Evolutionary conservation across 2,113 vertebrate genomes (phyloP), one percentile per base, ranked within the genome.

Genomic region (Actenoides hombroni): DNA sequence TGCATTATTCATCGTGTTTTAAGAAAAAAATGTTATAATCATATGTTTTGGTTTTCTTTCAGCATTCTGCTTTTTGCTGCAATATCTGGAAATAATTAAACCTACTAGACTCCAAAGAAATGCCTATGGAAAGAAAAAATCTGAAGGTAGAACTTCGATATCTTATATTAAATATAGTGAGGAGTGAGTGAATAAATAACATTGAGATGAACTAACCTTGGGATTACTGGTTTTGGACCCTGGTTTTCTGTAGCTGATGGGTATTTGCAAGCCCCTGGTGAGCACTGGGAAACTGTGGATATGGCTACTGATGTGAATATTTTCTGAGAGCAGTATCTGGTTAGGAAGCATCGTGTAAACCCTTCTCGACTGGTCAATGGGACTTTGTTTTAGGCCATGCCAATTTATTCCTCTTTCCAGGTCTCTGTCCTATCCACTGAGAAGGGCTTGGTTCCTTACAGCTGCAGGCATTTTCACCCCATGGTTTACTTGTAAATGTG

Each of bases 71-170:
- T 88, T 88, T 83, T 93, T 89, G n/a, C 76, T 92, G 46, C 28
- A 75, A 80, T 25, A 24, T 65, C 89, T 95, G 95, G 84, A 95
- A 94, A 87, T 76, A 69, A 95, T 95, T 87, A 91, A 95, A 92
- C 28, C 15, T 85, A 23, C 37, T 64, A 53, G 89, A 79, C 53
- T 82, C 24, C 31, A 35, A 57, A 75, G 24, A 90, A 92, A 73
- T 83, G 57, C 23, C 49, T 44, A 73, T 51, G 20, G 51, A 64
- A 82, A 79, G 28, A 56, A 83, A 81, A 83, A 83, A 46, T 46
- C 31, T 84, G 26, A 31, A 94, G 70, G n/a, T 80, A 65, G 59
- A 88, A 67, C 23, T 84, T 87, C 4, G 65, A 67, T 87, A 53
- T 28, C 33, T 77, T 40, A 10, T 23, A 24, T 71, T 63, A 56